These are phyloP conservation scores for Metalampra italica DNA, from an alignment of 2,888 invertebrate species.

Conservation along the genomic window DNA sequence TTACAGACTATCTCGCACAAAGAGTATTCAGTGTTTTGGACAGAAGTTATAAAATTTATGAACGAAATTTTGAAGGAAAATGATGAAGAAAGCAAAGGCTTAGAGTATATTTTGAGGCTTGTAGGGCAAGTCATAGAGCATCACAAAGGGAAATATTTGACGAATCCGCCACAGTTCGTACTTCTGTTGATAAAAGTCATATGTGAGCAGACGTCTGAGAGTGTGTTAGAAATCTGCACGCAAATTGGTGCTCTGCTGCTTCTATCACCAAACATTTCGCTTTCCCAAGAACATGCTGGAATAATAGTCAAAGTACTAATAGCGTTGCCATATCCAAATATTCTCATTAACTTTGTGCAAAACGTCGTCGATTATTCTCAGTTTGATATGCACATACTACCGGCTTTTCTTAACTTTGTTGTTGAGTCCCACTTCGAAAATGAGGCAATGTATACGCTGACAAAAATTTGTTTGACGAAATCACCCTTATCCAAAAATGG, in stretches of 20 bases:
- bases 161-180: constrained; percentile 79
- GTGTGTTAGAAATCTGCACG: constrained; percentile 65
- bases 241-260: constrained; percentile 80
- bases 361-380: constrained; percentile 82
- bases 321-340: constrained; percentile 71
- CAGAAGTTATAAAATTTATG: constrained; percentile 50
- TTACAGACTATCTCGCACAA: constrained; percentile 80
- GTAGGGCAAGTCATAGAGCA: constrained; percentile 80
- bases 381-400: constrained; percentile 86
- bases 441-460: constrained; percentile 78
- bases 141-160: constrained; percentile 81
- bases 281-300: constrained; percentile 86
- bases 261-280: constrained; percentile 78
- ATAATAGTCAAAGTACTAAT: constrained; percentile 82
- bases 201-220: constrained; percentile 62
- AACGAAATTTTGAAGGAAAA: constrained; percentile 56
- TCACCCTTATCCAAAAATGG: constrained; percentile 81
- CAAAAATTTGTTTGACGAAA: constrained; percentile 83
- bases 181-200: constrained; percentile 76
- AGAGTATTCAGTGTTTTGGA: constrained; percentile 84
- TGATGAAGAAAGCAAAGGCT: constrained; percentile 45
- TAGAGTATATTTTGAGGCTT: constrained; percentile 75
- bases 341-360: constrained; percentile 82
- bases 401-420: constrained; percentile 81
- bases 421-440: constrained; percentile 72